These are phyloP conservation scores for Dolichallabes microphthalmus DNA, from an alignment of 2,113 vertebrate genomes.

Conservation along the genomic window DNA sequence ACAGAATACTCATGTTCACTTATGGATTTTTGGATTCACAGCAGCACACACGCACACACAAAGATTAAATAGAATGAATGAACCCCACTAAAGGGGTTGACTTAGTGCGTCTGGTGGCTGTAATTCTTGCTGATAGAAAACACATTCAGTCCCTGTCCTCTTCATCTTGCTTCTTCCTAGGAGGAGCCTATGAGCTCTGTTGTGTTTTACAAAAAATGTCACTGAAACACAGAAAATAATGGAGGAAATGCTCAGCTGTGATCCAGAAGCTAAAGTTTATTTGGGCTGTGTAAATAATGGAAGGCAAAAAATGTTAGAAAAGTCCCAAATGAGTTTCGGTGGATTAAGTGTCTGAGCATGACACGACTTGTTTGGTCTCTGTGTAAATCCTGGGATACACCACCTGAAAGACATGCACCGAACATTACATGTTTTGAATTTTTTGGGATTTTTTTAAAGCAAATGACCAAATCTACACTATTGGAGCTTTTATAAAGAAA, in stretches of 20 bases:
- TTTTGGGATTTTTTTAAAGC: background rate
- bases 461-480: background rate
- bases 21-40: slow-evolving; percentile 47
- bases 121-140: slow-evolving; percentile 26
- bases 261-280: background rate
- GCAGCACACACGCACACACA: slow-evolving; percentile 39
- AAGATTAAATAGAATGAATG: slow-evolving; percentile 20
- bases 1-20: slow-evolving; percentile 19
- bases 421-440: background rate
- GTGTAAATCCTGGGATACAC: slow-evolving; percentile 1
- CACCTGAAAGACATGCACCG: background rate
- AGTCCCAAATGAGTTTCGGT: background rate
- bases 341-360: slow-evolving; percentile 29
- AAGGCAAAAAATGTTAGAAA: slow-evolving; percentile 9
- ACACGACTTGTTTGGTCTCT: slow-evolving; percentile 5
- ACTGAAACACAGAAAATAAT: slow-evolving; percentile 1
- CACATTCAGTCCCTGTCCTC: slow-evolving; percentile 25
- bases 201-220: background rate
- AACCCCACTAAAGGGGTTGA: too few species aligned
- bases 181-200: slow-evolving; percentile 15
- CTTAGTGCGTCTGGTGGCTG: slow-evolving; percentile 37
- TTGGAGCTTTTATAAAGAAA: background rate
- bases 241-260: slow-evolving; percentile 2
- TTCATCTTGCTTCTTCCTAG: slow-evolving; percentile 29
- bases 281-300: background rate